Percentiles rank a stretch among this genome's conserved stretches.
phyloP scores from a whole-genome alignment of 2,888 invertebrate species.

The Amphimallon solstitiale region DNA sequence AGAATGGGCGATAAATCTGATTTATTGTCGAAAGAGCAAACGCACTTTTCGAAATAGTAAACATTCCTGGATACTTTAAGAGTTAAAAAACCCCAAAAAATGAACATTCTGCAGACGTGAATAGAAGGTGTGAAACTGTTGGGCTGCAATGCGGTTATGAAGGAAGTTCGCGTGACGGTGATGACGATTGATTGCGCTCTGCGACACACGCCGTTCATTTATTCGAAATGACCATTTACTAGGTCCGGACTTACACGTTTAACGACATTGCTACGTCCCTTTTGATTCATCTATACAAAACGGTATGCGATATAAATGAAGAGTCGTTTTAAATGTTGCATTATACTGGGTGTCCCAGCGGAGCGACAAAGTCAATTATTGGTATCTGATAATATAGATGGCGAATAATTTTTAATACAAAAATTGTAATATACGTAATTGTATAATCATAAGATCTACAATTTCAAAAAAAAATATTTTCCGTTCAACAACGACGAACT shows the following conservation, averaged over 20 bases:
- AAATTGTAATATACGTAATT: no score
- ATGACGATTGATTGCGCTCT: constrained; percentile 40
- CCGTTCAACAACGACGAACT: no score
- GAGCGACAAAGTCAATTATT: no score
- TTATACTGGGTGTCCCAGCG: no score
- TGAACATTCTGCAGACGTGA: neutral
- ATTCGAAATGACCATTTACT: constrained; percentile 28
- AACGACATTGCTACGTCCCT: neutral
- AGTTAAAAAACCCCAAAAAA: no score
- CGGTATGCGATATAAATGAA: neutral
- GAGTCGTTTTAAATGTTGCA: neutral
- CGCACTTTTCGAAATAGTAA: neutral
- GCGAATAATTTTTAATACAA: no score
- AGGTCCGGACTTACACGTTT: constrained; percentile 1
- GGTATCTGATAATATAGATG: no score
- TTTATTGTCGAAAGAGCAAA: neutral
- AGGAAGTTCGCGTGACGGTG: constrained; percentile 45
- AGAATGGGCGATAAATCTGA: no score
- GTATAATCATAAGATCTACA: no score
- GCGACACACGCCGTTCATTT: constrained; percentile 45
- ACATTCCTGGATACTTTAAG: neutral
- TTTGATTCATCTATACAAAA: no score
- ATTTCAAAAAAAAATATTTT: no score
- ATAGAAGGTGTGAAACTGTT: constrained; percentile 26
- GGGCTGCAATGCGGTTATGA: constrained; percentile 46